A percentile compares a stretch with the other conserved stretches of the same genome.
phyloP scores from a whole-genome alignment of 1,140 invertebrate genomes.

The Halyomorpha halys region DNA sequence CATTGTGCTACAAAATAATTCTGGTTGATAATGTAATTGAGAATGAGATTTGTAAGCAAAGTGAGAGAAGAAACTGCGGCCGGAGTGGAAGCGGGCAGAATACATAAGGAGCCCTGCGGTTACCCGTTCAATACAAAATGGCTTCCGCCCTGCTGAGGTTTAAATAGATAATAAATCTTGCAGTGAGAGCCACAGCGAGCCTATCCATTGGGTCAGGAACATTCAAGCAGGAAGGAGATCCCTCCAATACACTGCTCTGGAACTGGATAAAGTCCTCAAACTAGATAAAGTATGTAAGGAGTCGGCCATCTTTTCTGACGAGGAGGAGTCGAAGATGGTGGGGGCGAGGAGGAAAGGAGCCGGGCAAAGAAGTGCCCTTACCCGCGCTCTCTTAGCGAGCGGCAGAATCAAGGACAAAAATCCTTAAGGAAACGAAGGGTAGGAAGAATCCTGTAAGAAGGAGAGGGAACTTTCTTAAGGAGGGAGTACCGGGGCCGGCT shows the following conservation, averaged over 20 bases:
- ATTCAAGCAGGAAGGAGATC: too few species aligned
- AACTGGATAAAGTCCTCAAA: background rate
- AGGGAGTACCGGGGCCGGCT: conserved; percentile 4
- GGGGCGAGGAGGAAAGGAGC: background rate
- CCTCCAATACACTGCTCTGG: background rate
- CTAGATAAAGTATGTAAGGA: conserved; percentile 8
- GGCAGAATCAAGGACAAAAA: conserved; percentile 14
- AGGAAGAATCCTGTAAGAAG: background rate
- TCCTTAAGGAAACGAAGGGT: conserved; percentile 13
- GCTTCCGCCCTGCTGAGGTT: background rate
- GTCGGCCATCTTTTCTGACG: background rate
- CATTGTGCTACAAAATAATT: too few species aligned
- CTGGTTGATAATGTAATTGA: too few species aligned
- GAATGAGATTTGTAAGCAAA: too few species aligned
- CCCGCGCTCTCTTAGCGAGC: conserved; percentile 21
- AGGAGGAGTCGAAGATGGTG: too few species aligned
- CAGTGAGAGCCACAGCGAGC: too few species aligned
- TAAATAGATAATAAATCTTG: too few species aligned
- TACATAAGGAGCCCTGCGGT: conserved; percentile 4
- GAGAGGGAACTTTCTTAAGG: conserved; percentile 13
- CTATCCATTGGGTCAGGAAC: too few species aligned
- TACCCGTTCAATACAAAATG: conserved; percentile 3
- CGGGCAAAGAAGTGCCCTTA: background rate
- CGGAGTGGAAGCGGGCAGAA: background rate
- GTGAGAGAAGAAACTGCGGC: background rate